phyloP scores from a whole-genome alignment of 2,113 vertebrate species.

The Capreolus pygargus region DNA sequence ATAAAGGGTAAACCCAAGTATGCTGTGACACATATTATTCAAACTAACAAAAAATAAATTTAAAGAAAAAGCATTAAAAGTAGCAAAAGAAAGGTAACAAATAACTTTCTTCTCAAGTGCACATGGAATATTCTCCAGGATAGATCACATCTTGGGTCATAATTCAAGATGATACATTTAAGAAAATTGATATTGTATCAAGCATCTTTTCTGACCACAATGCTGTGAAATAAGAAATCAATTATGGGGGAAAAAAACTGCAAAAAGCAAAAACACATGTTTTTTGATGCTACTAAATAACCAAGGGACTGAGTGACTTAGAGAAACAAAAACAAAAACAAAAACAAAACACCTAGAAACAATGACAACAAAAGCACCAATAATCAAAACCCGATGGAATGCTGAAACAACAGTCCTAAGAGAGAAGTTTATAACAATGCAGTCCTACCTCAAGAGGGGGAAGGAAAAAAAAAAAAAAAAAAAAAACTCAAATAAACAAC shows the following conservation, averaged over 20 bases:
- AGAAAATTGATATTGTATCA: background rate
- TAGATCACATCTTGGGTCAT: background rate
- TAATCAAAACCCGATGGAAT: background rate
- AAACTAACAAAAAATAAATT: background rate
- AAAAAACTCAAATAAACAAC: background rate
- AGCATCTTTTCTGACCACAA: background rate
- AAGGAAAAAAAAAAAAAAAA: too few species aligned
- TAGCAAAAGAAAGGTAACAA: background rate
- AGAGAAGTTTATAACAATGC: background rate
- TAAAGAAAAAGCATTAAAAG: background rate
- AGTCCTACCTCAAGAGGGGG: background rate
- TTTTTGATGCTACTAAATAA: background rate
- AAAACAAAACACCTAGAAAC: background rate
- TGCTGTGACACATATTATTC: background rate
- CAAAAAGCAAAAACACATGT: background rate
- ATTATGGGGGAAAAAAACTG: background rate
- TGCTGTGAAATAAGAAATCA: background rate
- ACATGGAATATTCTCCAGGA: background rate
- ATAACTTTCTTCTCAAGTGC: background rate
- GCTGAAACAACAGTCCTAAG: background rate
- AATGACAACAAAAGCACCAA: background rate
- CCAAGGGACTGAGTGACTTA: background rate
- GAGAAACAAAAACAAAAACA: too few species aligned
- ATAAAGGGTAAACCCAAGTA: background rate
- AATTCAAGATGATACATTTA: background rate